Evolutionary conservation across 2,113 vertebrate genomes (phyloP), one percentile per base, ranked within the genome.

Genomic region (Embiotoca jacksoni): DNA sequence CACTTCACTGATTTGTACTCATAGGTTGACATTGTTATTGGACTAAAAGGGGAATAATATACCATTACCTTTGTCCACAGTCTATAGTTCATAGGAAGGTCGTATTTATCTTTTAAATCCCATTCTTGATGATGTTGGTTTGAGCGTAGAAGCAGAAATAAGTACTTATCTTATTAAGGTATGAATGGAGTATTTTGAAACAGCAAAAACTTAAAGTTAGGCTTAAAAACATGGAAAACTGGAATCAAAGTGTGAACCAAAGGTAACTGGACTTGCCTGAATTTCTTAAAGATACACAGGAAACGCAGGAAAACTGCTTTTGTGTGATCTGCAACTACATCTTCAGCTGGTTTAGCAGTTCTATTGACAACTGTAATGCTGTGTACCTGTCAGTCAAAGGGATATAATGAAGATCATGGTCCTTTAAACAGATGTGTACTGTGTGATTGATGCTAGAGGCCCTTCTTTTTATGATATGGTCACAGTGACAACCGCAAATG

Each of bases 1-100:
- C 36, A 37, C 32, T 71, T 58, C 64, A 74, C 39, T 49, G n/a
- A 46, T 57, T 37, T 50, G 10, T 56, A 41, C 32, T 69, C 33
- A 54, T 44, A n/a, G 37, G 46, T 14, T 64, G 53, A 66, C 7
- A 56, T 36, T 55, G 31, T 36, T 67, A 49, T 5, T 14, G 67
- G 58, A 33, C 50, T 53, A 23, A 31, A 61, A 37, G 11, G 35
- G 52, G 63, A 75, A 81, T 84, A 59, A 75, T 44, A 61, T 46
- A 77, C 23, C 7, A 78, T 72, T 76, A 54, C 31, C 8, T 35
- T 60, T 56, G 61, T 62, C 62, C 63, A 68, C 9, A 49, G 50
- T 47, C 31, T 65, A 39, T 41, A 11, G 10, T 58, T 71, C 36
- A 61, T 16, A 14, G 44, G 33, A 67, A 63, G 14, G n/a, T 56